phyloP scores from a whole-genome alignment of 2,888 invertebrate species.

The Campopleginae sp. region DNA sequence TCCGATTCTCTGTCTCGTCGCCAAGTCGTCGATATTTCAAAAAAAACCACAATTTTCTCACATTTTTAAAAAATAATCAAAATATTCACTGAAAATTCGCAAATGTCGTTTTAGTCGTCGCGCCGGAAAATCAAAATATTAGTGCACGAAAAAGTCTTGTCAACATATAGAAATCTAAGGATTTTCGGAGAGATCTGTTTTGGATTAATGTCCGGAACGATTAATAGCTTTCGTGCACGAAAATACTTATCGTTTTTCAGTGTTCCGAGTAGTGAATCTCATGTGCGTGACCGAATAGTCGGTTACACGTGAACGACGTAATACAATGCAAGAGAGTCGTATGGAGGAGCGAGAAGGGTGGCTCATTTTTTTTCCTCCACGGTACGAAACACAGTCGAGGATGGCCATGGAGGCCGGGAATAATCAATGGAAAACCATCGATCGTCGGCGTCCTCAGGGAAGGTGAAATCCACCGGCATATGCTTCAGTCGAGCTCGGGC shows the following conservation, averaged over 20 bases:
- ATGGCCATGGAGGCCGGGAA: slow-evolving; percentile 74
- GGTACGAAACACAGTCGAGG: slow-evolving; percentile 67
- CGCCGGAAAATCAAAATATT: not conserved
- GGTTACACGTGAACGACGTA: slow-evolving; percentile 49
- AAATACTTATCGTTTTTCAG: slow-evolving; percentile 26
- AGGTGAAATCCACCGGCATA: slow-evolving; percentile 74
- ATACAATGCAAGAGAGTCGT: slow-evolving; percentile 50
- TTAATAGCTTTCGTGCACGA: slow-evolving; percentile 5
- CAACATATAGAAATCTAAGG: not conserved
- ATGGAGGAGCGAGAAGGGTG: slow-evolving; percentile 32
- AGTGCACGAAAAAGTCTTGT: not conserved
- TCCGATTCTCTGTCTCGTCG: no score
- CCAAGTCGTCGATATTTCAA: no score
- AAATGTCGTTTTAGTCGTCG: no score
- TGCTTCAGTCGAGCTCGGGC: slow-evolving; percentile 74
- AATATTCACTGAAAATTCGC: no score
- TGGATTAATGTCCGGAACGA: not conserved
- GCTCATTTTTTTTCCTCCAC: slow-evolving; percentile 44
- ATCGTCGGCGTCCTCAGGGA: slow-evolving; percentile 71
- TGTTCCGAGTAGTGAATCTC: slow-evolving; percentile 4
- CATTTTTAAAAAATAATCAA: no score
- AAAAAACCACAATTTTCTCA: no score
- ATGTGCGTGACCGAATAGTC: slow-evolving; percentile 56
- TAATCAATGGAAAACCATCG: slow-evolving; percentile 79
- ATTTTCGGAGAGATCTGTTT: not conserved